Percentiles rank a stretch among this genome's conserved stretches.
These are phyloP conservation scores for Rhopalosiphum nymphaeae DNA, from an alignment of 2,888 invertebrate species.

Conservation along the genomic window DNA sequence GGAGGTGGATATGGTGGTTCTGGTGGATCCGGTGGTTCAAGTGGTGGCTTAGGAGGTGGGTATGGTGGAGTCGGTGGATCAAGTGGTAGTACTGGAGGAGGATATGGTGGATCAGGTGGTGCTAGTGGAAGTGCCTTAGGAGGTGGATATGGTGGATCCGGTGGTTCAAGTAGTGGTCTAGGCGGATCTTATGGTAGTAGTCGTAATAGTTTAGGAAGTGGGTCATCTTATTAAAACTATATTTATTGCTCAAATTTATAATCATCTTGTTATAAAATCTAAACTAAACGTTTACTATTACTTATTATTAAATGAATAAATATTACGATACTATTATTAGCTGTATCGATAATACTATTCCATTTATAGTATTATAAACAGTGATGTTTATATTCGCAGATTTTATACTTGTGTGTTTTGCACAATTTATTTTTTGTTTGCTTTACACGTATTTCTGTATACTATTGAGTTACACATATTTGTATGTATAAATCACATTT, in stretches of 20 bases:
- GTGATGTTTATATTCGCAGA: neutral
- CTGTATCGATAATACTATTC: neutral
- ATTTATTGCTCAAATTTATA: constrained; percentile 60
- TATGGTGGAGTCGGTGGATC: constrained; percentile 38
- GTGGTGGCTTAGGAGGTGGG: neutral
- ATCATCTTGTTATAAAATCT: constrained; percentile 25
- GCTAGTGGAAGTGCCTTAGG: constrained; percentile 14
- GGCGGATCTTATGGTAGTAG: constrained; percentile 56
- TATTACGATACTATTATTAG: neutral
- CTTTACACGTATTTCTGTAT: constrained; percentile 9
- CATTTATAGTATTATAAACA: neutral
- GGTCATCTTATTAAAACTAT: constrained; percentile 55
- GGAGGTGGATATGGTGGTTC: constrained; percentile 31
- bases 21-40: neutral
- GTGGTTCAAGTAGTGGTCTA: constrained; percentile 33
- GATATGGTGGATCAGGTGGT: constrained; percentile 34
- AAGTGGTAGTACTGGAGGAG: neutral
- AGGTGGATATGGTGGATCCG: constrained; percentile 11
- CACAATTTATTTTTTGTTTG: constrained; percentile 17
- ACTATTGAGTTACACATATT: constrained; percentile 14
- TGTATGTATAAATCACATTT: neutral
- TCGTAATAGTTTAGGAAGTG: constrained; percentile 58
- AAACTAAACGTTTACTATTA: neutral
- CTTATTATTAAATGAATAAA: neutral
- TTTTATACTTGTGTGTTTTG: constrained; percentile 12